Percentiles rank a stretch among this genome's conserved stretches.
Evolutionary conservation across 2,888 invertebrate genomes (phyloP).

Genomic region (Ptychoptera contaminata): DNA sequence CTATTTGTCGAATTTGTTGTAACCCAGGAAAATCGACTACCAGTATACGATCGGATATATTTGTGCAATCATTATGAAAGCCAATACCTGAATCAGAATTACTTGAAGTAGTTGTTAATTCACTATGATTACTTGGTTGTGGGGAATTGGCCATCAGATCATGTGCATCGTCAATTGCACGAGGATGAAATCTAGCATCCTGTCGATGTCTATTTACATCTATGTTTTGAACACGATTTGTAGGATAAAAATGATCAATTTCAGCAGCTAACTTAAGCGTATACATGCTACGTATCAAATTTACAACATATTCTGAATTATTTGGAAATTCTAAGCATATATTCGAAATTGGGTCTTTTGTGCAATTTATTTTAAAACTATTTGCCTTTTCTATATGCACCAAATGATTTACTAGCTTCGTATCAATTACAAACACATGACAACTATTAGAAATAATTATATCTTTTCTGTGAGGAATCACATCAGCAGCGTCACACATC

Average conservation of each 20-base stretch:
- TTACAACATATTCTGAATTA: conserved; percentile 62
- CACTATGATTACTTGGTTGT: conserved; percentile 70
- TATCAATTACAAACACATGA: conserved; percentile 88
- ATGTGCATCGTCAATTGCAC: background rate
- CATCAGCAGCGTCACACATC: conserved; percentile 4
- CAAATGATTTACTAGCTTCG: conserved; percentile 67
- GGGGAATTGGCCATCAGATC: conserved; percentile 49
- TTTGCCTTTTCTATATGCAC: conserved; percentile 66
- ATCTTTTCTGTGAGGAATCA: conserved; percentile 20
- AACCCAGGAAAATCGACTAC: conserved; percentile 54
- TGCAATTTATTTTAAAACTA: conserved; percentile 74
- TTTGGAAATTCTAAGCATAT: conserved; percentile 81
- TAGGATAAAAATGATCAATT: background rate
- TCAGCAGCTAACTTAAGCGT: conserved; percentile 33
- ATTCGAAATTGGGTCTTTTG: conserved; percentile 58
- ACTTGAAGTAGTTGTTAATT: conserved; percentile 68
- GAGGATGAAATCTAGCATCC: background rate
- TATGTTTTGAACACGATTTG: background rate
- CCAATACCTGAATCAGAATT: conserved; percentile 94
- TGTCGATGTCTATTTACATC: background rate
- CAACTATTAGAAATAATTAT: conserved; percentile 69
- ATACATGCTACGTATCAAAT: conserved; percentile 56
- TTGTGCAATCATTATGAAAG: conserved; percentile 75
- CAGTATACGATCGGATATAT: conserved; percentile 64
- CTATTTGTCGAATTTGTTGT: background rate